These are phyloP conservation scores for Parazoanthus darwini DNA, from an alignment of 92 coral and sea anemone species.

Conservation along the genomic window DNA sequence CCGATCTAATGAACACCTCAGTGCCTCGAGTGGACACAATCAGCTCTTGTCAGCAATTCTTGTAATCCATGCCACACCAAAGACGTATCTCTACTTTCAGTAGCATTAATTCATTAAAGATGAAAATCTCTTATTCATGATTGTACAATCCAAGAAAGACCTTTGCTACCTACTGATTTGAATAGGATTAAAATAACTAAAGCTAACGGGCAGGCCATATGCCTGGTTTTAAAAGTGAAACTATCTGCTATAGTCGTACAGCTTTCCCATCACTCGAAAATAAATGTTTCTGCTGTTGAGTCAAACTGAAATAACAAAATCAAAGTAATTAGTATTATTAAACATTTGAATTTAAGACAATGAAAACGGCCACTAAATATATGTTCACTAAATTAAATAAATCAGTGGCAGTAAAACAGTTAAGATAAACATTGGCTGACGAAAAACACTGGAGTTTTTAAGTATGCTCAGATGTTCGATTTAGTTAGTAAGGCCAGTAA, in stretches of 20 bases:
- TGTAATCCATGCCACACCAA: background rate
- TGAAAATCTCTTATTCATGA: background rate
- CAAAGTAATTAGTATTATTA: too few species aligned
- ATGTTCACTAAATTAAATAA: too few species aligned
- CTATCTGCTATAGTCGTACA: background rate
- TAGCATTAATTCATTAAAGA: constrained; percentile 6
- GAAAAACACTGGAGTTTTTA: too few species aligned
- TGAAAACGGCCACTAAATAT: too few species aligned
- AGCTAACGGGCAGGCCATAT: background rate
- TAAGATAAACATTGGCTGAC: too few species aligned
- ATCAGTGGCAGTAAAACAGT: too few species aligned
- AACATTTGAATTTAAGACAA: too few species aligned
- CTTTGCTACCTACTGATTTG: background rate
- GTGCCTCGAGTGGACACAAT: background rate
- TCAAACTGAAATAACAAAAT: background rate
- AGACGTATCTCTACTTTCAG: background rate
- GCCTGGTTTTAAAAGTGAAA: background rate
- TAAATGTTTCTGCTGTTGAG: background rate
- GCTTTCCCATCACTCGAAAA: background rate
- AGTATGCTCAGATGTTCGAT: too few species aligned
- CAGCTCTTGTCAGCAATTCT: background rate
- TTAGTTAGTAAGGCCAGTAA: too few species aligned
- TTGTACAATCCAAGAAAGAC: constrained; percentile 10
- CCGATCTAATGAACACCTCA: background rate
- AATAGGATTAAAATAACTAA: constrained; percentile 3